These are phyloP conservation scores for Leucoptera coffeella DNA, from an alignment of 2,888 invertebrate genomes.

Conservation along the genomic window DNA sequence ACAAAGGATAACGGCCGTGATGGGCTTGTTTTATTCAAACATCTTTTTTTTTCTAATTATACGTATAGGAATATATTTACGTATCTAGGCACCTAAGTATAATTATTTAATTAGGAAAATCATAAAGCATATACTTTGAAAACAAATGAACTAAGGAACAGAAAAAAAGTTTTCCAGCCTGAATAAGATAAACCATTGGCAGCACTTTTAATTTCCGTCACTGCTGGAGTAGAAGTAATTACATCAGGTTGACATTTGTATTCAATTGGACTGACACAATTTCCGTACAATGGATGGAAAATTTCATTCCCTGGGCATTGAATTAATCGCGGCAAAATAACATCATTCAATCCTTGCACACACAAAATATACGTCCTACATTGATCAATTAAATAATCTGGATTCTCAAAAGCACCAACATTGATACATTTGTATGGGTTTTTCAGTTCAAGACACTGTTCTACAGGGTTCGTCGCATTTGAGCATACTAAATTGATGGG, in stretches of 20 bases:
- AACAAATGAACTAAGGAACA: no score
- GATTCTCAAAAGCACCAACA: slow-evolving; percentile 15
- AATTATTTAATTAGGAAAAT: no score
- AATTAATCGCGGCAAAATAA: slow-evolving; percentile 20
- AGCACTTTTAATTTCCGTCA: background rate
- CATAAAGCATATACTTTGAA: no score
- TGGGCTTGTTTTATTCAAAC: no score
- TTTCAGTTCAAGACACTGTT: slow-evolving; percentile 18
- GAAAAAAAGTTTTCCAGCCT: background rate
- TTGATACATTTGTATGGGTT: slow-evolving; percentile 13
- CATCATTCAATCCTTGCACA: slow-evolving; percentile 15
- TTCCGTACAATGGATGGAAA: slow-evolving; percentile 12
- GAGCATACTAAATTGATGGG: slow-evolving; percentile 28
- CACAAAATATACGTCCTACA: slow-evolving; percentile 24
- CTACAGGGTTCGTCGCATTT: slow-evolving; percentile 23
- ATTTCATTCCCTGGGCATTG: slow-evolving; percentile 16
- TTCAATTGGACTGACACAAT: slow-evolving; percentile 16
- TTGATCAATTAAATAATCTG: no score
- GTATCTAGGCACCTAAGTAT: no score
- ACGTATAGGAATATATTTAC: no score
- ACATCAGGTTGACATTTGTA: slow-evolving; percentile 11
- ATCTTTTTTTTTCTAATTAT: no score
- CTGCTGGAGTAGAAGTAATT: background rate
- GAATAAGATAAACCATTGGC: background rate
- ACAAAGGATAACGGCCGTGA: no score